phyloP scores from a whole-genome alignment of 2,888 invertebrate genomes.

The Drosophila prostipennis region DNA sequence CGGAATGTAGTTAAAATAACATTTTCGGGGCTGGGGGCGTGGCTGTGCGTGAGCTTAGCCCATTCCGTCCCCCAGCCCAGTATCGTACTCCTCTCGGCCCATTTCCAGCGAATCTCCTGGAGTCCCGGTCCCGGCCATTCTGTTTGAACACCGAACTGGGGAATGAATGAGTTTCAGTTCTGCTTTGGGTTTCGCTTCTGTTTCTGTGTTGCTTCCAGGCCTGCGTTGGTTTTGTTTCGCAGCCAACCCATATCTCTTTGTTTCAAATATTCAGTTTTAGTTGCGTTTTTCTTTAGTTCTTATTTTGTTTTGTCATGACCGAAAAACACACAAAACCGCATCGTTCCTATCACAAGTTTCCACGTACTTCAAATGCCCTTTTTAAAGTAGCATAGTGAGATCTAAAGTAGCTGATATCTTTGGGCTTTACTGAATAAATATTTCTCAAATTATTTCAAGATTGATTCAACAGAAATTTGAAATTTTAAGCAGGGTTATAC shows the following conservation, averaged over 20 bases:
- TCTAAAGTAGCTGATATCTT: background rate
- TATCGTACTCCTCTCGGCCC: slow-evolving; percentile 12
- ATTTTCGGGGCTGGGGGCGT: slow-evolving; percentile 51
- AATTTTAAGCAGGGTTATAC: no score
- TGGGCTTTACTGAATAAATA: background rate
- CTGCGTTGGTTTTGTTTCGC: slow-evolving; percentile 35
- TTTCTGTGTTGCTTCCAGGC: background rate
- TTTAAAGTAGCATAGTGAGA: background rate
- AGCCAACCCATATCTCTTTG: slow-evolving; percentile 45
- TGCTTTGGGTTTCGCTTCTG: slow-evolving; percentile 14
- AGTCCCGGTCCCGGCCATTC: slow-evolving; percentile 48
- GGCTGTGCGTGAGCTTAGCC: slow-evolving; percentile 66
- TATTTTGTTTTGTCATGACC: slow-evolving; percentile 46
- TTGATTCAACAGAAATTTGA: no score
- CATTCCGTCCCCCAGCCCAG: slow-evolving; percentile 49
- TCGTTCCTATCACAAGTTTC: slow-evolving; percentile 8
- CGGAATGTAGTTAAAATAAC: slow-evolving; percentile 71
- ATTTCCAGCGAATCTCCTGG: slow-evolving; percentile 55
- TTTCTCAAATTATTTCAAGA: no score
- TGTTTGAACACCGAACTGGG: slow-evolving; percentile 33
- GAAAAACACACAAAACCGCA: slow-evolving; percentile 45
- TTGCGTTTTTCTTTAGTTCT: slow-evolving; percentile 23
- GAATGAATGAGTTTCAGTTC: slow-evolving; percentile 43
- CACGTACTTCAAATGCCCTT: slow-evolving; percentile 19
- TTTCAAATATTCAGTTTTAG: slow-evolving; percentile 56